These are phyloP conservation scores for Drosophila neonasuta DNA, from an alignment of 2,888 invertebrate genomes.

Conservation along the genomic window DNA sequence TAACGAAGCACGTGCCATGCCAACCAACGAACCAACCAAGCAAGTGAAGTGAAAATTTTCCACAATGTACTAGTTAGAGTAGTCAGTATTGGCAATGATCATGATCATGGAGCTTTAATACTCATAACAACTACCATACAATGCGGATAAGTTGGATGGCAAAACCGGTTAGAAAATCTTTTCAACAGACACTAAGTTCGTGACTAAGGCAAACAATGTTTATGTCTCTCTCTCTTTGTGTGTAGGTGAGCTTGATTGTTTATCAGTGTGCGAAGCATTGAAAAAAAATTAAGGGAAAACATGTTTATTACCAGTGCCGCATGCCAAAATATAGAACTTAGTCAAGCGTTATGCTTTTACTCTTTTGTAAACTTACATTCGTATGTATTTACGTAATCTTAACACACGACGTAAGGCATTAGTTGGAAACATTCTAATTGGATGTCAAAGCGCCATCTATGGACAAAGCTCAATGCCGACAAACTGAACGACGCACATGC, in stretches of 20 bases:
- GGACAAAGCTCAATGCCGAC: neutral
- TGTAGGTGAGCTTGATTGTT: constrained; percentile 21
- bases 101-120: constrained; percentile 55
- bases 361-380: neutral
- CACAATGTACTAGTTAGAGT: constrained; percentile 10
- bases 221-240: constrained; percentile 3
- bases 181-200: constrained; percentile 46
- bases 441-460: constrained; percentile 12
- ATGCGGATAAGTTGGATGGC: constrained; percentile 28
- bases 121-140: constrained; percentile 7
- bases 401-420: neutral
- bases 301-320: constrained; percentile 15
- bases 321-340: constrained; percentile 25
- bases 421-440: constrained; percentile 4
- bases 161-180: constrained; percentile 73
- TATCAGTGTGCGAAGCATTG: constrained; percentile 6
- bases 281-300: constrained; percentile 27
- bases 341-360: neutral
- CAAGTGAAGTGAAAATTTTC: constrained; percentile 60
- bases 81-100: constrained; percentile 59
- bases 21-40: no score
- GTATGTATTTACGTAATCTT: neutral
- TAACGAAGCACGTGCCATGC: constrained; percentile 56
- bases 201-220: constrained; percentile 61
- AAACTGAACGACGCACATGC: neutral